A percentile compares a stretch with the other conserved stretches of the same genome.
phyloP scores from a whole-genome alignment of 2,888 invertebrate species.

The Miltochrista miniata region DNA sequence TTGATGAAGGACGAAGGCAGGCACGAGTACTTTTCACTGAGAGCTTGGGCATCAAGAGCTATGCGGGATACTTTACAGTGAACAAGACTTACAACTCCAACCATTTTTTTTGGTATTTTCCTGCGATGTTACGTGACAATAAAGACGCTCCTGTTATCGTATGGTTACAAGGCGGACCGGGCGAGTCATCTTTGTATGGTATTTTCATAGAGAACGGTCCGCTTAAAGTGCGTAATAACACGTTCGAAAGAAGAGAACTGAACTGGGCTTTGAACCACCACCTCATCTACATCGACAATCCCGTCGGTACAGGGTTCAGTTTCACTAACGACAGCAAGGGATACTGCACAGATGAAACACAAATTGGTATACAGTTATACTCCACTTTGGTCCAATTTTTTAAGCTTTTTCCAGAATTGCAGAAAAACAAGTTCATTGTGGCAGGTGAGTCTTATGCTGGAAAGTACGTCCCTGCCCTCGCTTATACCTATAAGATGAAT shows the following conservation, averaged over 20 bases:
- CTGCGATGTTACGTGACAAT: conserved; percentile 61
- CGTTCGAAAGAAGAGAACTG: conserved; percentile 62
- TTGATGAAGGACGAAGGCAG: conserved; percentile 84
- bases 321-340: conserved; percentile 85
- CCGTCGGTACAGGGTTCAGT: conserved; percentile 82
- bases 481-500: conserved; percentile 73
- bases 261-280: conserved; percentile 75
- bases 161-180: conserved; percentile 75
- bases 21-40: conserved; percentile 84
- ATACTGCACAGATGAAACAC: conserved; percentile 90
- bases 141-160: conserved; percentile 57
- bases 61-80: conserved; percentile 76
- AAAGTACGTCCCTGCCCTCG: conserved; percentile 71
- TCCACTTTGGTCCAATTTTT: conserved; percentile 86
- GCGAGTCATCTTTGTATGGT: conserved; percentile 62
- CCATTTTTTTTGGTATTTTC: conserved; percentile 90
- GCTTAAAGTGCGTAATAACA: conserved; percentile 55
- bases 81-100: conserved; percentile 86
- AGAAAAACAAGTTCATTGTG: conserved; percentile 74
- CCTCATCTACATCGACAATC: conserved; percentile 82
- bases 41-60: conserved; percentile 52
- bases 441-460: conserved; percentile 84
- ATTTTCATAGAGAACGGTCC: conserved; percentile 74
- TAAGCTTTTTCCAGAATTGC: conserved; percentile 73
- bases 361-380: conserved; percentile 92